These are phyloP conservation scores for Syngnathus rostellatus DNA, from an alignment of 2,797 vertebrate genomes.

Conservation along the genomic window DNA sequence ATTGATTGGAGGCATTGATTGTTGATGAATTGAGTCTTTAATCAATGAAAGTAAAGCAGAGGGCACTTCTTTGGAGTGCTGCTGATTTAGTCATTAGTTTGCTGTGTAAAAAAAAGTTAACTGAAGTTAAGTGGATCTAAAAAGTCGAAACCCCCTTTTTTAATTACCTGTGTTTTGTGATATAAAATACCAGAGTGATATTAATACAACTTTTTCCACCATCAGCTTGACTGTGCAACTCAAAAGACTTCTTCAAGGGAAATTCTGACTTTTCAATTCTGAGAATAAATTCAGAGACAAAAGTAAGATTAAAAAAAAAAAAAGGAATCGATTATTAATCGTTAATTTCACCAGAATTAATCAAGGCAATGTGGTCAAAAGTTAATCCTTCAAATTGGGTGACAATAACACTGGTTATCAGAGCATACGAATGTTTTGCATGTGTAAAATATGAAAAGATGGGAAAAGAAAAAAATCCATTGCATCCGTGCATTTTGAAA, in stretches of 20 bases:
- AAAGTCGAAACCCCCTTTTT: not conserved
- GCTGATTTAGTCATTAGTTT: not conserved
- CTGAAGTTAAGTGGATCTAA: not conserved
- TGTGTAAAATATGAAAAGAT: not conserved
- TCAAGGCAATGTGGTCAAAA: not conserved
- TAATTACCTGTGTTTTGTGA: not conserved
- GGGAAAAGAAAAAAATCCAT: not conserved
- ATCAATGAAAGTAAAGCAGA: not conserved
- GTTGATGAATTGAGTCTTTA: not conserved
- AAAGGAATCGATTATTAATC: not conserved
- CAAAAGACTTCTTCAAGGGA: no score
- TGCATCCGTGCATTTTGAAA: conserved; percentile 17
- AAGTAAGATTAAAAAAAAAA: not conserved
- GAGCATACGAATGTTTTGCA: not conserved
- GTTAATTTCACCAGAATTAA: not conserved
- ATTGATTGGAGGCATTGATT: not conserved
- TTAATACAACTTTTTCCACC: no score
- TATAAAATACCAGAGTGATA: no score
- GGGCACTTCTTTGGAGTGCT: not conserved
- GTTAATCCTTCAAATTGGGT: no score
- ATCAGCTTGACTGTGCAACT: no score
- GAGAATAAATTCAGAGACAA: no score
- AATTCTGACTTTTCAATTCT: no score
- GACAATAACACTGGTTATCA: not conserved
- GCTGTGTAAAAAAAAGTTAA: not conserved